Conservation (phyloP, 2,113 vertebrate species). For the Trochalopteron elliotii region DNA sequence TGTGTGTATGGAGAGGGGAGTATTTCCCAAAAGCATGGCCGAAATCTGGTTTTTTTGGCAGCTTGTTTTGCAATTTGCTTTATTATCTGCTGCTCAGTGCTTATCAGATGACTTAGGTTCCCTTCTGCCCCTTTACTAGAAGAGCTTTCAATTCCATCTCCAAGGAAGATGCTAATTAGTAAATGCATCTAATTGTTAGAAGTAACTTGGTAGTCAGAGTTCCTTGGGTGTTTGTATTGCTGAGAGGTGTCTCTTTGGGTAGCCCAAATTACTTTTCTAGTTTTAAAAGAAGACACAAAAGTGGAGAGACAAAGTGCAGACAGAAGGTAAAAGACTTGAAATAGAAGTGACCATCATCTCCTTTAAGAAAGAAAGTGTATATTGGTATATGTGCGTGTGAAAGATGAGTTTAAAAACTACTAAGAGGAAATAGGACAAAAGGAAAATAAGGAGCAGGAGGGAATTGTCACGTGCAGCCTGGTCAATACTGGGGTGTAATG, state of each 20-base stretch:
- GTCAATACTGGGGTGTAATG: not conserved
- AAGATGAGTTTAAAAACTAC: not conserved
- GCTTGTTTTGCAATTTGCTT: not conserved
- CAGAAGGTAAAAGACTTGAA: not conserved
- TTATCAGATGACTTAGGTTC: not conserved
- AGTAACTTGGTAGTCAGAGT: not conserved
- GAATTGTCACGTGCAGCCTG: not conserved
- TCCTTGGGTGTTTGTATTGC: not conserved
- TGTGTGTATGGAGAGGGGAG: not conserved
- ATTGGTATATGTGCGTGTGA: not conserved
- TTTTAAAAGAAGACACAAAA: not conserved
- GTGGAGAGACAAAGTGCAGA: not conserved
- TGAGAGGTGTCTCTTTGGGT: not conserved
- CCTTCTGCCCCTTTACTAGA: not conserved
- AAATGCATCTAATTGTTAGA: not conserved
- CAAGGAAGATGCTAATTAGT: not conserved
- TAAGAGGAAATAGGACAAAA: not conserved
- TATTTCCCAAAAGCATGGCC: not conserved
- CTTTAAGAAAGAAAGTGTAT: not conserved
- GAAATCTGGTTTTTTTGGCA: not conserved
- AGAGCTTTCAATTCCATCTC: not conserved
- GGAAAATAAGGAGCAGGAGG: not conserved
- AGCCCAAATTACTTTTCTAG: not conserved
- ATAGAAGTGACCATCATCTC: not conserved
- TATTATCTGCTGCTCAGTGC: not conserved